A percentile compares a stretch with the other conserved stretches of the same genome.
phyloP scores from a whole-genome alignment of 2,888 invertebrate species.

The Ochropacha duplaris region DNA sequence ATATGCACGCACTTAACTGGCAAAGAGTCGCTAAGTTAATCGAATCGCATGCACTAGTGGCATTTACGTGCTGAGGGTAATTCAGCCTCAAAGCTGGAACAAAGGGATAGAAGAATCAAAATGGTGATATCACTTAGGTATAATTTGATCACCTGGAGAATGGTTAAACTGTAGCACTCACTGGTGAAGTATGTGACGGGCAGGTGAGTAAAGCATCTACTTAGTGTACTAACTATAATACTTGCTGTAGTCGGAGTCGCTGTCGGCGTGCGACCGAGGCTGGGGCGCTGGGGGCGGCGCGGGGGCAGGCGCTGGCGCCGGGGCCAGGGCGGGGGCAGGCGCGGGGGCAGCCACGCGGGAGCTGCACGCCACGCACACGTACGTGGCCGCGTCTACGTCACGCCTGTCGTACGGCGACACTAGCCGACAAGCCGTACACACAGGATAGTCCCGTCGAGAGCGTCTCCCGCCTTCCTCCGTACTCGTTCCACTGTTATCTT shows the following conservation, averaged over 20 bases:
- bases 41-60: neutral
- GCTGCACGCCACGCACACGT: constrained; percentile 48
- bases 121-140: neutral
- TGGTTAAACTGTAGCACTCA: neutral
- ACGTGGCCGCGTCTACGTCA: constrained; percentile 31
- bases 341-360: constrained; percentile 19
- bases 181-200: constrained; percentile 18
- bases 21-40: neutral
- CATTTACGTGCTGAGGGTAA: neutral
- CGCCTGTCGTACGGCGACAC: constrained; percentile 45
- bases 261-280: constrained; percentile 43
- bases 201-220: constrained; percentile 70
- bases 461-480: constrained; percentile 45
- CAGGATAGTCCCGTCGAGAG: constrained; percentile 45
- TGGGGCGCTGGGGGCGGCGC: constrained; percentile 28
- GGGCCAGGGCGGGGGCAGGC: constrained; percentile 26
- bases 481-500: constrained; percentile 50
- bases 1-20: neutral
- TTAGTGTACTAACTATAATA: constrained; percentile 79
- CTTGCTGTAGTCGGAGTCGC: constrained; percentile 82
- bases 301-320: constrained; percentile 23
- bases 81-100: neutral
- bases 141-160: neutral
- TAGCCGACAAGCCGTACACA: constrained; percentile 54
- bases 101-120: neutral